Percentiles rank a stretch among this genome's conserved stretches.
These are phyloP conservation scores for Byasa hedistus DNA, from an alignment of 2,888 invertebrate genomes.

Conservation along the genomic window DNA sequence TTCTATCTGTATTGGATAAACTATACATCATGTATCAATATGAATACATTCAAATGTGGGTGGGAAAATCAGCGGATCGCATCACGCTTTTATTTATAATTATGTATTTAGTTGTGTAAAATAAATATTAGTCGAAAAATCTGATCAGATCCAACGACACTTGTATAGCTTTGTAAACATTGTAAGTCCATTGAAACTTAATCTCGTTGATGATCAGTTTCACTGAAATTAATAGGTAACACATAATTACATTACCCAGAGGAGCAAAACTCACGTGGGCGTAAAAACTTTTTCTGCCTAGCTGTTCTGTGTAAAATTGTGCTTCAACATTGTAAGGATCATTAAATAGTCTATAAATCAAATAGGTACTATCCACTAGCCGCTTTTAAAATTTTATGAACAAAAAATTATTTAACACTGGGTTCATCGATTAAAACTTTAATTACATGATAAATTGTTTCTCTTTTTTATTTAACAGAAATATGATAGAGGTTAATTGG, in stretches of 20 bases:
- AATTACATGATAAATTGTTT: constrained; percentile 16
- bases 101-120: too few species aligned
- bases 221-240: neutral
- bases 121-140: too few species aligned
- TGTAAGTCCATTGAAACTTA: too few species aligned
- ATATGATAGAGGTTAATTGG: constrained; percentile 67
- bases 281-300: constrained; percentile 12
- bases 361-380: constrained; percentile 24
- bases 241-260: neutral
- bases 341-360: constrained; percentile 30
- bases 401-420: constrained; percentile 12
- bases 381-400: constrained; percentile 18
- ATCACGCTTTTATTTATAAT: too few species aligned
- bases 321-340: constrained; percentile 24
- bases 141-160: too few species aligned
- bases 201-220: too few species aligned
- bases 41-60: too few species aligned
- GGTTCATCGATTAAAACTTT: constrained; percentile 14
- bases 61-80: too few species aligned
- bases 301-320: constrained; percentile 4
- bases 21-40: neutral
- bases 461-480: constrained; percentile 58
- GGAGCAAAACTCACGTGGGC: neutral
- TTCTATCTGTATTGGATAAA: neutral
- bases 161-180: too few species aligned